phyloP scores from a whole-genome alignment of 2,113 vertebrate genomes.

The Columba janthina region DNA sequence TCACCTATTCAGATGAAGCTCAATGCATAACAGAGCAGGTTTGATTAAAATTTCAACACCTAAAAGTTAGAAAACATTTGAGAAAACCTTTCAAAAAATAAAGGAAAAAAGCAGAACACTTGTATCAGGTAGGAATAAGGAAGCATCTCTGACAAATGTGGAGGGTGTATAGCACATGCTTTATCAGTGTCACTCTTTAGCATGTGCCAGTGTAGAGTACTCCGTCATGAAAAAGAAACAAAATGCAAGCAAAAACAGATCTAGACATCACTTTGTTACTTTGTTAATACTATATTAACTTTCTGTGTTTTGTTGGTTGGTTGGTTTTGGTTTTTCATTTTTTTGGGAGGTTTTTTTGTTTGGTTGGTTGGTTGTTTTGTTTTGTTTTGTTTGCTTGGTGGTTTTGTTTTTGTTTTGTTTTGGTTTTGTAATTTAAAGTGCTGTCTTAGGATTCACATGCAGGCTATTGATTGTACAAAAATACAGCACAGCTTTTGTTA shows the following conservation, averaged over 20 bases:
- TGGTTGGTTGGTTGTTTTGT: no score
- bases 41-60: not conserved
- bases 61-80: not conserved
- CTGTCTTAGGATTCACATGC: not conserved
- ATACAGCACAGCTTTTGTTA: not conserved
- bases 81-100: not conserved
- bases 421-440: not conserved
- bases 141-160: not conserved
- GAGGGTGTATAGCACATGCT: not conserved
- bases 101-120: not conserved
- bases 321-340: no score
- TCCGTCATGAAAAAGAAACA: not conserved
- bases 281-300: not conserved
- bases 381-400: no score
- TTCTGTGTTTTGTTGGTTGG: no score
- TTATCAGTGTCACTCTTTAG: not conserved
- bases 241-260: not conserved
- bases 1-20: not conserved
- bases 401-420: not conserved
- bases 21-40: not conserved
- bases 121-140: not conserved
- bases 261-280: not conserved
- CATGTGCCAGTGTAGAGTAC: not conserved
- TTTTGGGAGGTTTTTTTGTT: no score
- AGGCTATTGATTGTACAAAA: conserved; percentile 36